Conservation (phyloP, 2,888 invertebrate species). For the Hydroisotoma schaefferi region DNA sequence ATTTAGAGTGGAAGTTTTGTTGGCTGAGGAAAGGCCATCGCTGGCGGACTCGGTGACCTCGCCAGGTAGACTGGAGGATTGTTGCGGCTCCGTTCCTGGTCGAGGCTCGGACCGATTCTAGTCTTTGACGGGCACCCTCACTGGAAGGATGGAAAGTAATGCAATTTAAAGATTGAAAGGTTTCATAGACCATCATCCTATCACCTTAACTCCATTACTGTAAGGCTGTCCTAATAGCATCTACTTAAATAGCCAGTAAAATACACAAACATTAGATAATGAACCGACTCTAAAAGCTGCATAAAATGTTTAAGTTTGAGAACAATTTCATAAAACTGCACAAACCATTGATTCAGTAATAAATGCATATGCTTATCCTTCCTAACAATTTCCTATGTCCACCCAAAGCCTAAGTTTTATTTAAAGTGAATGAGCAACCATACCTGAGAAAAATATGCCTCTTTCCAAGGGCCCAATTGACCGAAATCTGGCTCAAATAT, state of each 20-base stretch:
- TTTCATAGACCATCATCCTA: no score
- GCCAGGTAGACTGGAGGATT: constrained; percentile 78
- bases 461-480: constrained; percentile 87
- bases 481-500: constrained; percentile 57
- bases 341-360: no score
- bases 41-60: constrained; percentile 61
- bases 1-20: constrained; percentile 26
- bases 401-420: neutral
- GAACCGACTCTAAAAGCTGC: neutral
- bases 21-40: constrained; percentile 34
- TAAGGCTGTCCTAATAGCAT: no score
- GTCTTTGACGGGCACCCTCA: constrained; percentile 84
- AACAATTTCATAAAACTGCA: neutral
- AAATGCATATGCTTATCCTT: neutral
- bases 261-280: constrained; percentile 2
- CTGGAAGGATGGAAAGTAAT: constrained; percentile 58
- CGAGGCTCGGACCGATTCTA: constrained; percentile 76
- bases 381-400: neutral
- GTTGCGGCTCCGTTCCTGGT: constrained; percentile 76
- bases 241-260: neutral
- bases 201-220: no score
- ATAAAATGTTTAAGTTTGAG: neutral
- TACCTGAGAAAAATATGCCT: constrained; percentile 80
- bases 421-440: no score
- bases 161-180: no score